Conservation (phyloP, 2,797 vertebrate genomes). For the Gobio occitaniae region DNA sequence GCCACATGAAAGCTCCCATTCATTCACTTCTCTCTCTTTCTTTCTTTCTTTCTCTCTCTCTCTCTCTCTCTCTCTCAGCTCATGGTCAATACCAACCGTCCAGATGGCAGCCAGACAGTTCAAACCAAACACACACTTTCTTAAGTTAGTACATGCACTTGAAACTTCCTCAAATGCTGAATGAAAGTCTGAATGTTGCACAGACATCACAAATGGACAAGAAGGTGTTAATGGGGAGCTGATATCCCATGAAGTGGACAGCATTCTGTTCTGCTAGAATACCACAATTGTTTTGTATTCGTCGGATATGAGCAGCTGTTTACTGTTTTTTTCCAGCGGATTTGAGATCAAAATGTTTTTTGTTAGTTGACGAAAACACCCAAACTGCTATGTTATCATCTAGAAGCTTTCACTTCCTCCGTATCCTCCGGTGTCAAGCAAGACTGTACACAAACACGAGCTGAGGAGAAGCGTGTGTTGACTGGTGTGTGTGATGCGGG, state of each 20-base stretch:
- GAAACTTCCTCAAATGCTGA: not conserved
- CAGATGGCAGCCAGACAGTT: not conserved
- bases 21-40: not conserved
- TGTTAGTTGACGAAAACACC: not conserved
- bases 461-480: not conserved
- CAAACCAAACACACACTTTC: not conserved
- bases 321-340: not conserved
- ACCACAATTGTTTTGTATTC: too few relatives aligned
- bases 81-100: not conserved
- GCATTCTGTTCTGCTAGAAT: not conserved
- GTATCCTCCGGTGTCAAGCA: not conserved
- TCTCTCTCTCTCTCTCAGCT: not conserved
- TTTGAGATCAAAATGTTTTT: not conserved
- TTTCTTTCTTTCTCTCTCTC: not conserved
- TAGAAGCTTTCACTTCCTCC: not conserved
- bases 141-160: not conserved
- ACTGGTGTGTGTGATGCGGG: not conserved
- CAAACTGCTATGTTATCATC: not conserved
- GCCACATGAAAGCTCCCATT: slow-evolving; percentile 26
- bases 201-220: not conserved
- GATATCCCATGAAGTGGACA: not conserved
- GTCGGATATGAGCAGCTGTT: too few relatives aligned
- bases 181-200: not conserved
- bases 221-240: not conserved
- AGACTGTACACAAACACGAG: not conserved